Percentiles rank a stretch among this genome's conserved stretches.
Conservation (phyloP, 2,888 invertebrate genomes). For the Eubasilissa splendida region DNA sequence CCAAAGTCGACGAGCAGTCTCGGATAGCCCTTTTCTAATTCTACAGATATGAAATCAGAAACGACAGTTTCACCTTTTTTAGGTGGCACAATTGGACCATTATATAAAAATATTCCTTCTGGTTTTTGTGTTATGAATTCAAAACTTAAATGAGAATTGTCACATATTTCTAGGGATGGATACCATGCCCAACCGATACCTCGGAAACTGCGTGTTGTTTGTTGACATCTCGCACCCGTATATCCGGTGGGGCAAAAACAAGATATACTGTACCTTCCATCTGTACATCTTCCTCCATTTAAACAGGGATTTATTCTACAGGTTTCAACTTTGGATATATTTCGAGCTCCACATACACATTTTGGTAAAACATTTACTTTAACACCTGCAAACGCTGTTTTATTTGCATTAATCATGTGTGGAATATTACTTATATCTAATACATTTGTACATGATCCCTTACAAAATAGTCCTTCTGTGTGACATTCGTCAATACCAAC, state of each 20-base stretch:
- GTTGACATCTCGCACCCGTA: constrained; percentile 76
- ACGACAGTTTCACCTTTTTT: constrained; percentile 64
- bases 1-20: constrained; percentile 72
- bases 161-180: constrained; percentile 73
- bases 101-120: constrained; percentile 74
- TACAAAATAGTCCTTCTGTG: constrained; percentile 81
- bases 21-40: constrained; percentile 71
- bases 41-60: constrained; percentile 73
- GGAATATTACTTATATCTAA: constrained; percentile 80
- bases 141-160: constrained; percentile 71
- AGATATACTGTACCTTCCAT: constrained; percentile 77
- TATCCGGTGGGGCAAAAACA: constrained; percentile 72
- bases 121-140: constrained; percentile 72
- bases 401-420: constrained; percentile 87
- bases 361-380: constrained; percentile 81
- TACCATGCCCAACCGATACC: constrained; percentile 76
- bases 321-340: constrained; percentile 80
- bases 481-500: constrained; percentile 87
- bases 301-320: constrained; percentile 82
- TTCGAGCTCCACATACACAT: constrained; percentile 82
- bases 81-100: constrained; percentile 72
- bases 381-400: constrained; percentile 87
- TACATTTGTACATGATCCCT: constrained; percentile 84
- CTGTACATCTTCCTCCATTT: constrained; percentile 86
- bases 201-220: constrained; percentile 72